These are phyloP conservation scores for Cairina moschata DNA, from an alignment of 2,113 vertebrate species.

Conservation along the genomic window DNA sequence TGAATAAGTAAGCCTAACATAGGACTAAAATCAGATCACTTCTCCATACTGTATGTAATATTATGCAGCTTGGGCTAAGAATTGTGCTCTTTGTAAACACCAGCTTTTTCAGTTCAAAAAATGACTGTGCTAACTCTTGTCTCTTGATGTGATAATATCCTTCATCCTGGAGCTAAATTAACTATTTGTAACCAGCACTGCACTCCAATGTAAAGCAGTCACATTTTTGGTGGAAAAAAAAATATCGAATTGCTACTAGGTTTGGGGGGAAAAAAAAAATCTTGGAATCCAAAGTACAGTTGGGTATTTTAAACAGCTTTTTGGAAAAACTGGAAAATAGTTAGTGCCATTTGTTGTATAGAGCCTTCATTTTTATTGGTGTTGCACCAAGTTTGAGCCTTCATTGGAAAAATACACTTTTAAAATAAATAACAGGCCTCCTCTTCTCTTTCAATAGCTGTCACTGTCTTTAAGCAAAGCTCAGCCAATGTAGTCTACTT, in stretches of 20 bases:
- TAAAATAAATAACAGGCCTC: slow-evolving; percentile 39
- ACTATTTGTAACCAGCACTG: background rate
- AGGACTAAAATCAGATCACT: background rate
- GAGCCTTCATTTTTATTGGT: slow-evolving; percentile 17
- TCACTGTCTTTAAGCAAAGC: background rate
- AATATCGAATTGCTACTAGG: background rate
- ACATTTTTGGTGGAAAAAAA: background rate
- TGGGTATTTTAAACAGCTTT: background rate
- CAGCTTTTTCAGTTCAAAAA: background rate
- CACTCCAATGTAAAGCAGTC: background rate
- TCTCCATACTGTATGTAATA: background rate
- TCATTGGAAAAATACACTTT: background rate
- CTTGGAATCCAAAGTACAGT: background rate
- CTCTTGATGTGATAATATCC: background rate
- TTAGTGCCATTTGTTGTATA: slow-evolving; percentile 32
- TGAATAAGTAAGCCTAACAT: background rate
- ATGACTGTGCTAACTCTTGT: background rate
- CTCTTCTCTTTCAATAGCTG: background rate
- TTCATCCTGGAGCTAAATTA: background rate
- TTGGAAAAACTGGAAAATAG: background rate
- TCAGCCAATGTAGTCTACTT: background rate
- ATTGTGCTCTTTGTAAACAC: background rate
- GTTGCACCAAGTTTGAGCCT: slow-evolving; percentile 14
- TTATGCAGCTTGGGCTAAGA: background rate
- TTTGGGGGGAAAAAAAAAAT: background rate